Conservation (phyloP, 1,140 invertebrate genomes). For the Ceratosolen fusciceps region DNA sequence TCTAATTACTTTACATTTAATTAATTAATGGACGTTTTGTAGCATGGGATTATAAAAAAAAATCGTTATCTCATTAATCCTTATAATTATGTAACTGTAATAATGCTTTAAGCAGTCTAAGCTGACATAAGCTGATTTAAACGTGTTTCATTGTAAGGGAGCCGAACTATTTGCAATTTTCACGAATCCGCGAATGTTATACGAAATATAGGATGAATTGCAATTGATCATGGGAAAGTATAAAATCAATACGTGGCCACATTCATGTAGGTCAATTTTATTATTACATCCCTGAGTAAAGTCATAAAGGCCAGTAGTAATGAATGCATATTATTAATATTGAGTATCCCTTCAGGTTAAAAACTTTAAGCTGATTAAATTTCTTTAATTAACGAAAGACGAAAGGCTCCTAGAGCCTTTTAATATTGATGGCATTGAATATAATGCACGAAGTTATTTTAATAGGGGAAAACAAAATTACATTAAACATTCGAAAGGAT, state of each 20-base stretch:
- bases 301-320: no score
- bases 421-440: no score
- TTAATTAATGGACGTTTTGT: no score
- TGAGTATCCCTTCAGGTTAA: no score
- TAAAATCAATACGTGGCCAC: not conserved
- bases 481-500: not conserved
- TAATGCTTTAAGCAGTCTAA: not conserved
- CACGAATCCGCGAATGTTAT: not conserved
- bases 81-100: not conserved
- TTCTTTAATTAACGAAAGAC: no score
- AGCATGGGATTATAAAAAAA: no score
- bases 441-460: slow-evolving; percentile 2
- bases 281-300: not conserved
- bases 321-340: no score
- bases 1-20: no score
- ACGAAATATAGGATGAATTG: not conserved
- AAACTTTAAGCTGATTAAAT: no score
- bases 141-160: not conserved
- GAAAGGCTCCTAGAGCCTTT: no score
- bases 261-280: not conserved
- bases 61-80: no score
- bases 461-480: not conserved
- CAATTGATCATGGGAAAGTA: not conserved
- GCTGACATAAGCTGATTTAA: not conserved
- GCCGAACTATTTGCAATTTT: not conserved